Evolutionary conservation across 1,140 invertebrate genomes (phyloP).

Genomic region (Ceratosolen solmsi): DNA sequence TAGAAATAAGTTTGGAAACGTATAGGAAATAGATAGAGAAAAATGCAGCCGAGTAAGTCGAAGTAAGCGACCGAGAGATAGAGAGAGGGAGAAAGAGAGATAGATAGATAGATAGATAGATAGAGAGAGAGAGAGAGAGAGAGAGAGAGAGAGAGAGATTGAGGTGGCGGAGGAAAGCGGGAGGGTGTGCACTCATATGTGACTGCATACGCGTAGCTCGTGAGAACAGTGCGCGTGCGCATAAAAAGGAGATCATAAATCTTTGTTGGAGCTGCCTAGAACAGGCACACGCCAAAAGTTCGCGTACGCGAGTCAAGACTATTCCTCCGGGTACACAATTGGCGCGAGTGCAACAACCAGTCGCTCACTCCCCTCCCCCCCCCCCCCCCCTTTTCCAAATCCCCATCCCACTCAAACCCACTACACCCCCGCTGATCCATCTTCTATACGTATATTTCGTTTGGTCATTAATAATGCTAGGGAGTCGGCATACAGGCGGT

Average conservation of each 20-base stretch:
- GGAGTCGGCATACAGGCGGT: background rate
- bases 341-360: conserved; percentile 26
- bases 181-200: background rate
- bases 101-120: background rate
- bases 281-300: conserved; percentile 41
- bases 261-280: conserved; percentile 45
- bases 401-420: too few species aligned
- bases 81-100: background rate
- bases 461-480: conserved; percentile 58
- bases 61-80: background rate
- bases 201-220: background rate
- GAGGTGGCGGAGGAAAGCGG: too few species aligned
- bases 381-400: too few species aligned
- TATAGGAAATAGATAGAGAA: conserved; percentile 6
- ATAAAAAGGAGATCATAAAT: conserved; percentile 40
- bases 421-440: too few species aligned
- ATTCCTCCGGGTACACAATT: conserved; percentile 54
- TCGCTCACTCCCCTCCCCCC: conserved; percentile 10
- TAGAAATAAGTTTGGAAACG: background rate
- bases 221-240: background rate
- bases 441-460: conserved; percentile 41
- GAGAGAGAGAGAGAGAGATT: background rate
- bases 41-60: background rate
- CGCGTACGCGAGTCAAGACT: conserved; percentile 45
- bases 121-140: background rate